These are phyloP conservation scores for Porites cylindrica DNA, from an alignment of 92 coral and sea anemone species.

Conservation along the genomic window DNA sequence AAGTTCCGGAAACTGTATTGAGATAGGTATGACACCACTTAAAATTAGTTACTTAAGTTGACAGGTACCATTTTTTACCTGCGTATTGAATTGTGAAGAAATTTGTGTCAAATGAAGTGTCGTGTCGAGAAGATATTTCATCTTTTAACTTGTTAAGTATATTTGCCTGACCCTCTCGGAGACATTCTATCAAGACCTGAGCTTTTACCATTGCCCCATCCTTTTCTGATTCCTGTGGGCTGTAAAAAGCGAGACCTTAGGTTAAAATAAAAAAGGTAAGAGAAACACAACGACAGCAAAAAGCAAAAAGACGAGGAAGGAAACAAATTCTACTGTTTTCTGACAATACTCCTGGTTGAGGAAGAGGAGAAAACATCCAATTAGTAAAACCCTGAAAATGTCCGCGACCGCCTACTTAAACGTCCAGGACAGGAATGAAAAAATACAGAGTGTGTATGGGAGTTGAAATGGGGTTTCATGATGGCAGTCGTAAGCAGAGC, in stretches of 20 bases:
- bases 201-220: constrained; percentile 50
- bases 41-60: no score
- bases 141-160: constrained; percentile 54
- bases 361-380: no score
- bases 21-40: no score
- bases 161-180: constrained; percentile 69
- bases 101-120: constrained; percentile 64
- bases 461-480: no score
- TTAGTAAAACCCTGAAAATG: no score
- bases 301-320: not conserved
- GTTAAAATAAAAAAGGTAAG: no score
- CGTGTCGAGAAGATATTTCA: constrained; percentile 35
- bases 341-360: not conserved
- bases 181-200: constrained; percentile 73
- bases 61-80: constrained; percentile 30
- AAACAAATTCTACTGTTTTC: not conserved
- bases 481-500: no score
- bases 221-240: constrained; percentile 68
- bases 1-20: no score
- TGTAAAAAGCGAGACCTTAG: constrained; percentile 1
- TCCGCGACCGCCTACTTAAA: no score
- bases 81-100: constrained; percentile 71
- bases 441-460: no score
- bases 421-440: no score
- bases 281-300: not conserved